These are phyloP conservation scores for Scolopax rusticola DNA, from an alignment of 2,797 vertebrate species.

Conservation along the genomic window DNA sequence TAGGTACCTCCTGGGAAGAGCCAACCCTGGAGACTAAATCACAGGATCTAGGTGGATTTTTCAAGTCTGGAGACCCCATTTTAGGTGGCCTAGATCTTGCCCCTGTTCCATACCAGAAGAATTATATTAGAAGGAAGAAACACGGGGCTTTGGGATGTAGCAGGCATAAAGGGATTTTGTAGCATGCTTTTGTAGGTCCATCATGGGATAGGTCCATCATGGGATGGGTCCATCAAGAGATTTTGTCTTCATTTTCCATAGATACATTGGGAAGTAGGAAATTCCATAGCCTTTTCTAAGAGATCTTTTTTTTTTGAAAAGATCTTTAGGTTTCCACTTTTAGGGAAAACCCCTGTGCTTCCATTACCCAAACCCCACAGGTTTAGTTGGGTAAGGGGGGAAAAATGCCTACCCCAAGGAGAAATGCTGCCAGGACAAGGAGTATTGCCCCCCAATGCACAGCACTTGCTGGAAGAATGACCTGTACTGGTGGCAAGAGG, in stretches of 20 bases:
- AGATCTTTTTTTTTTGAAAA: background rate
- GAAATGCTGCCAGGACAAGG: background rate
- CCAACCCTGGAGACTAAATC: background rate
- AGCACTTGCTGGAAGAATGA: accelerated
- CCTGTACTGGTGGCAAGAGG: background rate
- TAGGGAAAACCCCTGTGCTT: background rate
- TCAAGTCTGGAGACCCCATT: background rate
- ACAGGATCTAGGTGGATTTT: background rate
- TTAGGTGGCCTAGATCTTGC: background rate
- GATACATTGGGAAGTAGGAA: background rate
- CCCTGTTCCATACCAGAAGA: background rate
- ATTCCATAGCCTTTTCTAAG: background rate
- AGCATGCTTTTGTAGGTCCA: background rate
- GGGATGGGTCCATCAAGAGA: background rate
- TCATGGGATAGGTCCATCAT: too few relatives aligned
- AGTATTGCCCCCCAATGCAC: accelerated
- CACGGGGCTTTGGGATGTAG: accelerated
- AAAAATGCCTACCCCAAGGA: accelerated
- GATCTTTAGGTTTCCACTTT: background rate
- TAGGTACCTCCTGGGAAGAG: background rate
- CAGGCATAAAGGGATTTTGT: background rate
- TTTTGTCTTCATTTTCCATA: background rate
- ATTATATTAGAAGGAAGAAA: background rate
- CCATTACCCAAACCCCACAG: background rate
- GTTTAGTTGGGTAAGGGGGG: background rate